Conservation (phyloP, 1,140 invertebrate species). For the Melanaphis sacchari region DNA sequence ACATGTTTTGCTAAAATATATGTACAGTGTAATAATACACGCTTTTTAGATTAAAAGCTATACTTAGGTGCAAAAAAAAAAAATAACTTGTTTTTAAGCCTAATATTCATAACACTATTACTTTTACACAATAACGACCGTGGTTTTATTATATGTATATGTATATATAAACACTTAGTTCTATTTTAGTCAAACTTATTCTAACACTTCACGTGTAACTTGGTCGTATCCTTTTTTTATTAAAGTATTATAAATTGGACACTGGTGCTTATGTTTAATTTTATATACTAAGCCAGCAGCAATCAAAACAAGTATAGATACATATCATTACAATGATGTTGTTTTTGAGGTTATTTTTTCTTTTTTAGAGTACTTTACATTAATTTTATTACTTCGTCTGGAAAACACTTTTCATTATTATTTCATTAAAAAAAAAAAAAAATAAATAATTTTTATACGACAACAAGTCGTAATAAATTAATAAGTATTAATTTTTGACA, state of each 20-base stretch:
- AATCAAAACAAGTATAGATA: neutral
- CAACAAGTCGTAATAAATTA: neutral
- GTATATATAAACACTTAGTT: too few relatives aligned
- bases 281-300: neutral
- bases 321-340: neutral
- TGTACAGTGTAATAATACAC: neutral
- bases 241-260: neutral
- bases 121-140: too few relatives aligned
- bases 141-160: too few relatives aligned
- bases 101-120: neutral
- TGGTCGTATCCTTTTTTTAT: neutral
- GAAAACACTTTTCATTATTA: neutral
- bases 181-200: neutral
- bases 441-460: neutral
- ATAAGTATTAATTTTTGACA: neutral
- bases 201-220: neutral
- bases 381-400: neutral
- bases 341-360: neutral
- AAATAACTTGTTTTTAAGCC: neutral
- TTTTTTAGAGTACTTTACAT: neutral
- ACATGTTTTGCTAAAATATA: neutral
- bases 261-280: neutral
- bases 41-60: neutral
- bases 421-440: neutral
- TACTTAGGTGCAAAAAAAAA: neutral